These are phyloP conservation scores for Mesochorus sp. DNA, from an alignment of 2,888 invertebrate species.

Conservation along the genomic window DNA sequence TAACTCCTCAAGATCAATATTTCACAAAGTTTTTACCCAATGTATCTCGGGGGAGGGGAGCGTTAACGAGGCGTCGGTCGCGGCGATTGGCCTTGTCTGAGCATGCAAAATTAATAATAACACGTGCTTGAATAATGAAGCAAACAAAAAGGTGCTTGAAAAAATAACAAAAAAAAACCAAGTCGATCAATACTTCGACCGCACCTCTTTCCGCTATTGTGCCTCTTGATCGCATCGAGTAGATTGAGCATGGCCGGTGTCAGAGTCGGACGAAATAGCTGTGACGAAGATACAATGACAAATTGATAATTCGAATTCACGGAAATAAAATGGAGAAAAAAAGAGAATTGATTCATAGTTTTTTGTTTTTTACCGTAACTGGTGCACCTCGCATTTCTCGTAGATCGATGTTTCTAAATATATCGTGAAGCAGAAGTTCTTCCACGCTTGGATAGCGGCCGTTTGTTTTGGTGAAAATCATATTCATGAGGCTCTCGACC, in stretches of 20 bases:
- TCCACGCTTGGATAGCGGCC: slow-evolving; percentile 89
- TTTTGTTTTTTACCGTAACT: slow-evolving; percentile 85
- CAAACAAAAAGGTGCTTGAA: slow-evolving; percentile 5
- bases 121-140: slow-evolving; percentile 27
- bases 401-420: slow-evolving; percentile 94
- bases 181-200: slow-evolving; percentile 1
- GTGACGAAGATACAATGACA: slow-evolving; percentile 16
- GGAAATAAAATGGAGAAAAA: background rate
- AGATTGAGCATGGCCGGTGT: slow-evolving; percentile 77
- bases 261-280: slow-evolving; percentile 80
- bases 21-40: slow-evolving; percentile 71
- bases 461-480: slow-evolving; percentile 89
- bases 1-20: too few relatives aligned
- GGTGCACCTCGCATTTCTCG: slow-evolving; percentile 93
- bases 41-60: slow-evolving; percentile 68
- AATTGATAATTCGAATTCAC: background rate
- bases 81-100: slow-evolving; percentile 74
- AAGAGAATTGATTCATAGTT: too few relatives aligned
- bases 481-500: slow-evolving; percentile 90
- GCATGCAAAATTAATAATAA: slow-evolving; percentile 69
- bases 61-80: slow-evolving; percentile 70
- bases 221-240: slow-evolving; percentile 78
- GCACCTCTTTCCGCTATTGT: slow-evolving; percentile 75
- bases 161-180: background rate
- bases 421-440: slow-evolving; percentile 91